phyloP scores from a whole-genome alignment of 2,888 invertebrate species.

The Desoria tigrina region DNA sequence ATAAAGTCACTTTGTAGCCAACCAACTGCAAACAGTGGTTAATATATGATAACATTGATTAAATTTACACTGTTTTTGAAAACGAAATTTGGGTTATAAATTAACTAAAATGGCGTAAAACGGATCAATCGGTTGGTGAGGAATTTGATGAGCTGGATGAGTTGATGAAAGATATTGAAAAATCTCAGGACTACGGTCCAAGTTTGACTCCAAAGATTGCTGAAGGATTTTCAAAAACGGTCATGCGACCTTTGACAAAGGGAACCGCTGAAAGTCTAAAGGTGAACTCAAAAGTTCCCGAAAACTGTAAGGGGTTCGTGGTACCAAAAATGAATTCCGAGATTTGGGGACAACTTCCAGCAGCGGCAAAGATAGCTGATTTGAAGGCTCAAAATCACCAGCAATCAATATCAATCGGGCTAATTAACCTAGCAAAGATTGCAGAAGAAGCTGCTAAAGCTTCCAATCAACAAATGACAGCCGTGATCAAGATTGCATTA shows the following conservation, averaged over 20 bases:
- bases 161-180: slow-evolving; percentile 7
- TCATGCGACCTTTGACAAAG: not conserved
- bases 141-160: too few species aligned
- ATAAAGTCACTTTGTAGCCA: too few species aligned
- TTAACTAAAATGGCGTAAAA: too few species aligned
- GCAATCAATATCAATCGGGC: not conserved
- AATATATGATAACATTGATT: too few species aligned
- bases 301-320: slow-evolving; percentile 1
- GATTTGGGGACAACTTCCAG: slow-evolving; percentile 16
- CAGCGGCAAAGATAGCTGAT: not conserved
- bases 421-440: not conserved
- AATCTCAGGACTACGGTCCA: not conserved
- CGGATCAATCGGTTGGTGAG: too few species aligned
- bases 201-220: not conserved
- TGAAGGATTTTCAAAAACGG: not conserved
- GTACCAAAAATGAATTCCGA: slow-evolving; percentile 19
- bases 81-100: too few species aligned
- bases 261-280: not conserved
- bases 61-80: too few species aligned
- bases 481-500: not conserved
- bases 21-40: too few species aligned
- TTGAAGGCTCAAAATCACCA: not conserved
- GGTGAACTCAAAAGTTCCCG: slow-evolving; percentile 11
- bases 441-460: not conserved
- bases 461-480: not conserved